Percentiles rank a stretch among this genome's conserved stretches.
Conservation (phyloP, 64 coral and sea anemone species). For the Montipora capricornis region DNA sequence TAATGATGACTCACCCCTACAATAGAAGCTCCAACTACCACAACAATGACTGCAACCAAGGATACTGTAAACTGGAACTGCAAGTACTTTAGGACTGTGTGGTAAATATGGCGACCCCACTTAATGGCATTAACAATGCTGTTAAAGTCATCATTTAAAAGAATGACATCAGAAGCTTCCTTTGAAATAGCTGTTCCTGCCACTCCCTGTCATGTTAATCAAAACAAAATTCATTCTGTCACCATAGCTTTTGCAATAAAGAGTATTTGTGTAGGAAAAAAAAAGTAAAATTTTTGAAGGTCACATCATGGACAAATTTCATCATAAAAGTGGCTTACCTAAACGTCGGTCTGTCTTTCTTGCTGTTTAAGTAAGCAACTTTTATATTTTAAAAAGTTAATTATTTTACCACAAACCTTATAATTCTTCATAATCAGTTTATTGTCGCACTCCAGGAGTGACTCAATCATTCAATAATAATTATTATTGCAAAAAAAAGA, state of each 20-base stretch:
- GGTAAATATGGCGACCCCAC: conserved; percentile 96
- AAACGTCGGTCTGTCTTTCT: too few relatives aligned
- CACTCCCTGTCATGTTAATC: conserved; percentile 69
- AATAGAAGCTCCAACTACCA: conserved; percentile 85
- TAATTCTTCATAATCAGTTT: too few relatives aligned
- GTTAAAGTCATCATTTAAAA: conserved; percentile 92
- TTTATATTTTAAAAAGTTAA: too few relatives aligned
- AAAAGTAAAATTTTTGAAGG: too few relatives aligned
- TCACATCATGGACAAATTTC: too few relatives aligned
- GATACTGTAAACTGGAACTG: conserved; percentile 96
- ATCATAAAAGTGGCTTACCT: too few relatives aligned
- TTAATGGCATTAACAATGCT: conserved; percentile 97
- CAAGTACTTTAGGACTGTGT: conserved; percentile 93
- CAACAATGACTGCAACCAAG: conserved; percentile 90
- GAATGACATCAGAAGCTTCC: conserved; percentile 91
- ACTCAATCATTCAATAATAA: too few relatives aligned
- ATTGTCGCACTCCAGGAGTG: too few relatives aligned
- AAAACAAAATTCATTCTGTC: not conserved
- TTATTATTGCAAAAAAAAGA: too few relatives aligned
- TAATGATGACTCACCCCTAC: conserved; percentile 73
- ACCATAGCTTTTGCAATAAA: not conserved
- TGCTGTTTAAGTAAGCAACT: too few relatives aligned
- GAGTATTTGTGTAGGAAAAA: too few relatives aligned
- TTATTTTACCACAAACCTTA: too few relatives aligned
- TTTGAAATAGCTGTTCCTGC: conserved; percentile 94